phyloP scores from a whole-genome alignment of 1,140 invertebrate genomes.

The Antheraea pernyi region DNA sequence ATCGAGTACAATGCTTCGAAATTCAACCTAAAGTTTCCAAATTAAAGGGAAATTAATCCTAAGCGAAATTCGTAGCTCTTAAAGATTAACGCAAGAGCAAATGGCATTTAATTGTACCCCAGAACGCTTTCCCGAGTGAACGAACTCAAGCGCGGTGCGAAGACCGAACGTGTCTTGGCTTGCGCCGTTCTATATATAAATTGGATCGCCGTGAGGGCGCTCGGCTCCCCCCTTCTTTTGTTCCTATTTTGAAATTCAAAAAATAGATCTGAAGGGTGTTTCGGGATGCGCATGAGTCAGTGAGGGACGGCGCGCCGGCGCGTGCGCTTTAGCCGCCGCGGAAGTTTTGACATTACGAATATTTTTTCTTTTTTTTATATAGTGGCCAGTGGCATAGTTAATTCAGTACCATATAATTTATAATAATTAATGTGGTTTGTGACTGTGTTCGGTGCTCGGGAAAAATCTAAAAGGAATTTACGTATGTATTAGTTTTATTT shows the following conservation, averaged over 20 bases:
- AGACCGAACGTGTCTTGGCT: constrained; percentile 28
- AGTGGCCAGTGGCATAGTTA: constrained; percentile 29
- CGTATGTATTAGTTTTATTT: neutral
- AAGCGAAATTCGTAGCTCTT: too few species aligned
- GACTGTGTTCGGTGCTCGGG: constrained; percentile 14
- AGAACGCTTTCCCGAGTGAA: constrained; percentile 50
- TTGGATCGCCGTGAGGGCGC: constrained; percentile 50
- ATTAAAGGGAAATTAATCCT: too few species aligned
- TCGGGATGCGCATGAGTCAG: constrained; percentile 67
- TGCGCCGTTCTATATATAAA: constrained; percentile 59
- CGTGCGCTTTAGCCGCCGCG: constrained; percentile 48
- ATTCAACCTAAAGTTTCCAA: too few species aligned
- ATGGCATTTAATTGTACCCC: too few species aligned
- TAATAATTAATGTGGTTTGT: constrained; percentile 8
- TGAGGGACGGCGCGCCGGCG: constrained; percentile 56
- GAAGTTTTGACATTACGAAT: constrained; percentile 9
- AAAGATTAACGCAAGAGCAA: too few species aligned
- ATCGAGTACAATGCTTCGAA: too few species aligned
- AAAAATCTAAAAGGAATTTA: neutral
- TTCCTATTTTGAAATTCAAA: constrained; percentile 70
- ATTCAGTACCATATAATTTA: neutral
- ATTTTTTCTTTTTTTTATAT: constrained; percentile 18
- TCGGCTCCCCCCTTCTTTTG: constrained; percentile 70
- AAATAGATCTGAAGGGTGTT: constrained; percentile 72
- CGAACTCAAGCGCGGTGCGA: constrained; percentile 39